Evolutionary conservation across 2,888 invertebrate species (phyloP), one percentile per base, ranked within the genome.

Genomic region (Sthenelais limicola): DNA sequence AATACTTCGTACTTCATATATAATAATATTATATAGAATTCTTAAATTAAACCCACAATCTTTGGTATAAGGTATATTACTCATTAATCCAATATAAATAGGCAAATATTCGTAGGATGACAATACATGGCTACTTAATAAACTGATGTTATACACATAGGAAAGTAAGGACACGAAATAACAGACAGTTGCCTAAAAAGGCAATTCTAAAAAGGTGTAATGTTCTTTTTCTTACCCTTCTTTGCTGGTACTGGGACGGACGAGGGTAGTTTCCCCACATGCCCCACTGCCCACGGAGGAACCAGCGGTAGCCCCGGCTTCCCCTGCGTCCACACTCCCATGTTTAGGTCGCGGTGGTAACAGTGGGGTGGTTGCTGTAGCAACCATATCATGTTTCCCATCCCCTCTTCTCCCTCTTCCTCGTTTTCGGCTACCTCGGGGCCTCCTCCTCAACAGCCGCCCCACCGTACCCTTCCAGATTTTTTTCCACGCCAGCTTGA

Each of bases 381-480:
- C 62, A 12, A 62, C 62, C 24, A 35, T 43, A 38, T 62, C 62
- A 35, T 38, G 62, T 28, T 62, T 62, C 1, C 62, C 62, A 43
- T 18, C 43, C 43, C 18, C 43, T 43, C 24, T 43, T 43, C 62
- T 43, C 38, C 62, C 38, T 43, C 62, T 18, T 12, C 62, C 62
- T 26, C 62, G 62, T 15, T 43, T 35, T 43, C 62, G 62, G 24
- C 62, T 38, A 26, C 62, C 62, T 43, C 62, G 9, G 24, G 62
- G 62, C 38, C 62, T 35, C 62, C 62, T 15, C 62, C 62, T 35
- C n/a, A 62, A 43, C 26, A 62, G 62, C 21, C 62, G 35, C 38
- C 62, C 62, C 35, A 62, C 62, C 62, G 62, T 62, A 24, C 62
- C 62, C 62, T 62, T 62, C 62, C 62, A 62, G 62, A 62, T 62